Conservation (phyloP, 1,140 invertebrate species). For the Dendrolimus punctatus region DNA sequence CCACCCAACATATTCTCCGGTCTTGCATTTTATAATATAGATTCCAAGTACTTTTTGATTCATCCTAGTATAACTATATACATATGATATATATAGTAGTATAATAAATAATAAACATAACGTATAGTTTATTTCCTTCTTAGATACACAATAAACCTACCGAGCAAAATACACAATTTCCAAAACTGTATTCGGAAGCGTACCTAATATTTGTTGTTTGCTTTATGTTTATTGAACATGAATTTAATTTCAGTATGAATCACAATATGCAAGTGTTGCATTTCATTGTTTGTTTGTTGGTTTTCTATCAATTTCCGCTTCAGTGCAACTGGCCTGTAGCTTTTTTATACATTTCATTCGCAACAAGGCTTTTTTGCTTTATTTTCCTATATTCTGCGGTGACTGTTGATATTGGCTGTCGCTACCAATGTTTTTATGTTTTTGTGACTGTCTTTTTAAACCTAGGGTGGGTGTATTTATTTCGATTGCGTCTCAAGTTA, state of each 20-base stretch:
- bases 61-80: too few relatives aligned
- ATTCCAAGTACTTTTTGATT: too few relatives aligned
- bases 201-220: background rate
- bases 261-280: conserved; percentile 8
- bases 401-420: background rate
- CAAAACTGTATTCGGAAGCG: background rate
- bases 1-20: too few relatives aligned
- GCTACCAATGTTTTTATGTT: conserved; percentile 1
- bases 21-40: too few relatives aligned
- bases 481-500: too few relatives aligned
- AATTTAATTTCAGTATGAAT: conserved; percentile 2
- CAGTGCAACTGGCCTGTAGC: conserved; percentile 12
- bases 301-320: conserved; percentile 41
- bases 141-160: too few relatives aligned
- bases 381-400: background rate
- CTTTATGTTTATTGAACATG: background rate
- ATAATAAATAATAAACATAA: too few relatives aligned
- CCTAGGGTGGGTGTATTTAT: background rate
- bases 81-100: too few relatives aligned
- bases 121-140: too few relatives aligned
- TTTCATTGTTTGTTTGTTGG: conserved; percentile 30
- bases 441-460: background rate
- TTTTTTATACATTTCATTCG: conserved; percentile 1
- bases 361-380: conserved; percentile 2
- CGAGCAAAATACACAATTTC: background rate